Base-by-base conservation (phyloP, 2,888 invertebrate genomes). In the Lissocephala sabroskyi region DNA sequence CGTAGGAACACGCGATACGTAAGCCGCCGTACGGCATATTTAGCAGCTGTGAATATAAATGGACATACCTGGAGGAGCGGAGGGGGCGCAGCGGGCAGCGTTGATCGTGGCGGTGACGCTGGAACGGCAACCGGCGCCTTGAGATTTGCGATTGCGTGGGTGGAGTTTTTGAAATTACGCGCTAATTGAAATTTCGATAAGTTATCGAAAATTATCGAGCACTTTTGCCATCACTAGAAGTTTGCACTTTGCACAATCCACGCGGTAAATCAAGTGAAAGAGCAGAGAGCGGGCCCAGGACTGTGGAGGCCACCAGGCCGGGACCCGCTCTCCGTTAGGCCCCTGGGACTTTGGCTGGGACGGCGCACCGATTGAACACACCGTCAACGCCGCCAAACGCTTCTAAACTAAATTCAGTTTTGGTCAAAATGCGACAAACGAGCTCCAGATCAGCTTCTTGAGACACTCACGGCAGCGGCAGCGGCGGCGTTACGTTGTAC, bases 401-500 rank as follows among this genome's bases (percentile, higher is more conserved):
- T 79, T 82, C 79, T 81, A 82, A 82, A 84, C 84, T 84, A 83
- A 84, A 82, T 82, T 82, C 79, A 74, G 79, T 80, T 81, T 82
- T 76, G 78, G 80, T 77, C 75, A 79, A 80, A 79, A 80, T 73
- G 73, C 75, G 79, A 79, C 78, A 79, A 79, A 79, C 81, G 81
- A 78, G 79, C 79, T 78, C 59, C 77, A 79, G 73, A 73, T 77
- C 77, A 74, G 70, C 65, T 74, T 74, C 74, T 76, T 77, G 70
- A 68, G 66, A 35, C 6, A 35, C 41, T 10, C 13, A 30, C 42
- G 13, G 42, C 41, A 30, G 41, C 53, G 37, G 47, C 58, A 56
- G 3, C 49, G 40, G 9, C 39, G 33, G 9, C 14, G 6, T 5
- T 7, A 29, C n/a, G 11, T 39, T 49, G 57, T 57, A 62, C 46